A percentile compares a stretch with the other conserved stretches of the same genome.
Conservation (phyloP, 2,113 vertebrate species). For the Neogale vison region DNA sequence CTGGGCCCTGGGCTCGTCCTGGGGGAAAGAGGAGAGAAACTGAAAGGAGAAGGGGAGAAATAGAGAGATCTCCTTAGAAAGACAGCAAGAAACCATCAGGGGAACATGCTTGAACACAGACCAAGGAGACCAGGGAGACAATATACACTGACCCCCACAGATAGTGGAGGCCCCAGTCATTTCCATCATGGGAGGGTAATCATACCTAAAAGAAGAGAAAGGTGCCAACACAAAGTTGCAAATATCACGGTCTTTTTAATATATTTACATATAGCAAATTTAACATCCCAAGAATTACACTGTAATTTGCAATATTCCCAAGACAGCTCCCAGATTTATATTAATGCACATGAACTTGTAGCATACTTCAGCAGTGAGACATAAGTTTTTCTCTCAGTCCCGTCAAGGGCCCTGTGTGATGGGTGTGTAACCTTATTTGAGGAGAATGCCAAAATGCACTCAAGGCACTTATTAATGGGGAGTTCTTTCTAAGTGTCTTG, state of each 20-base stretch:
- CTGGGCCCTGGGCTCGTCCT: background rate
- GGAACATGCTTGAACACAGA: background rate
- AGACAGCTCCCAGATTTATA: background rate
- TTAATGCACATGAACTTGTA: background rate
- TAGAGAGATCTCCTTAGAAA: background rate
- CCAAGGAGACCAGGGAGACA: background rate
- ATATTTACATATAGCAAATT: background rate
- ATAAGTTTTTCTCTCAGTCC: background rate
- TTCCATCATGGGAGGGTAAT: background rate
- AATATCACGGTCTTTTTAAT: background rate
- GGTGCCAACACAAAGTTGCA: background rate
- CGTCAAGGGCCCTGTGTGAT: background rate
- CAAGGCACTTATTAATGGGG: background rate
- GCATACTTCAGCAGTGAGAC: background rate
- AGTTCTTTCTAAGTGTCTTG: background rate
- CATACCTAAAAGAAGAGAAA: background rate
- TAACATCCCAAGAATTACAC: background rate
- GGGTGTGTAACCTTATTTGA: background rate
- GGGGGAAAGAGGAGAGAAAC: background rate
- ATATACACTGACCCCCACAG: background rate
- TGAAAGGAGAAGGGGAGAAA: background rate
- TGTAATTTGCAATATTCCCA: background rate
- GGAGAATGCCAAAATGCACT: background rate
- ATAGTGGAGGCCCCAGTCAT: background rate
- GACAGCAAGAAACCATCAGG: background rate